Percentiles rank a stretch among this genome's conserved stretches.
These are phyloP conservation scores for Dorcus hopei DNA, from an alignment of 2,888 invertebrate species.

Conservation along the genomic window DNA sequence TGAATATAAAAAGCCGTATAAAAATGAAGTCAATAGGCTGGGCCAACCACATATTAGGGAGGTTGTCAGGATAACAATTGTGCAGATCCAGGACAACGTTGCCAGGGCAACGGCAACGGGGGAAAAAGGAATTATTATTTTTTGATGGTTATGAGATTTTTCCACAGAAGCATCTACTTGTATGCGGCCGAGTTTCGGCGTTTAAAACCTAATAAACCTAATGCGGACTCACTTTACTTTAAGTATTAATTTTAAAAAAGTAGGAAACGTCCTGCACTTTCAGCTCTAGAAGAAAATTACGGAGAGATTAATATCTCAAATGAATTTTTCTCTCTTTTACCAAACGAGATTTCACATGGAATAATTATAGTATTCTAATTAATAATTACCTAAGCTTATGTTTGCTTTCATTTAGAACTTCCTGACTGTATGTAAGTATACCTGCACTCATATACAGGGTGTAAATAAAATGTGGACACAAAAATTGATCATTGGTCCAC, in stretches of 20 bases:
- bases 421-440: too few species aligned
- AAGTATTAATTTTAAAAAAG: not conserved
- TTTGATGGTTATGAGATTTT: conserved; percentile 48
- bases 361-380: too few species aligned
- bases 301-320: too few species aligned
- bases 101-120: conserved; percentile 38
- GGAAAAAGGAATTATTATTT: conserved; percentile 45
- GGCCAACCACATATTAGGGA: conserved; percentile 19
- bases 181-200: conserved; percentile 8
- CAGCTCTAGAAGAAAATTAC: not conserved
- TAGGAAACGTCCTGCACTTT: not conserved
- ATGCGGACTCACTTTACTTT: not conserved
- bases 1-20: conserved; percentile 16
- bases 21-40: conserved; percentile 12
- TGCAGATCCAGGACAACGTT: conserved; percentile 24
- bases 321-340: too few species aligned
- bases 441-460: too few species aligned
- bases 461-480: too few species aligned
- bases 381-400: too few species aligned
- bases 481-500: too few species aligned
- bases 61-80: conserved; percentile 16
- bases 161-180: conserved; percentile 11
- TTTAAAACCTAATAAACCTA: too few species aligned
- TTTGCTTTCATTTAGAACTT: too few species aligned
- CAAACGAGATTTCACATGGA: too few species aligned